Conservation (phyloP, 2,113 vertebrate species). For the Caranx ignobilis region DNA sequence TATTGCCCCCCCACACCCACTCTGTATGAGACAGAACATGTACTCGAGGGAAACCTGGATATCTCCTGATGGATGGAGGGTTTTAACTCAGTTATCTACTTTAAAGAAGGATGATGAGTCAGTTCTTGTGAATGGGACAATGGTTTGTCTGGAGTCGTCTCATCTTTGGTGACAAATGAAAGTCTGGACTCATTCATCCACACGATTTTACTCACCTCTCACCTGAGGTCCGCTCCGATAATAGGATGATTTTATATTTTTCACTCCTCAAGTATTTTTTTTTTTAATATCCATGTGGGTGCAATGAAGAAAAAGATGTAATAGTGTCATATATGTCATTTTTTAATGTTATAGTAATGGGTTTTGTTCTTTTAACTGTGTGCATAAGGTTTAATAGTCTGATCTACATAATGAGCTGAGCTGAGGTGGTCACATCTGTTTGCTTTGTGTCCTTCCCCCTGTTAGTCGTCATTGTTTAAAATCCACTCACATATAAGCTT, state of each 20-base stretch:
- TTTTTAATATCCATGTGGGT: not conserved
- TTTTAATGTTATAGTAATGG: too few relatives aligned
- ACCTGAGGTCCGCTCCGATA: too few relatives aligned
- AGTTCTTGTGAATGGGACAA: not conserved
- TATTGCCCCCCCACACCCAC: not conserved
- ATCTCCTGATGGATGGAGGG: not conserved
- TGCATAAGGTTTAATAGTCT: too few relatives aligned
- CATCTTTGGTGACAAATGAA: not conserved
- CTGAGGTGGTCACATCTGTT: not conserved
- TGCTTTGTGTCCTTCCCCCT: not conserved
- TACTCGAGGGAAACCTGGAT: not conserved
- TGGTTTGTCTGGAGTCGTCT: not conserved
- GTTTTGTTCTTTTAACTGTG: too few relatives aligned
- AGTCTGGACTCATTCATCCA: not conserved
- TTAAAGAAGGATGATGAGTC: not conserved
- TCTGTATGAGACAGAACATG: not conserved
- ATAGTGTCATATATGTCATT: too few relatives aligned
- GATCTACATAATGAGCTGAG: not conserved
- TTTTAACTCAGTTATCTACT: not conserved
- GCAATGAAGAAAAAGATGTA: not conserved
- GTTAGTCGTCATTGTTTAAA: not conserved
- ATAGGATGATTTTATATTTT: not conserved
- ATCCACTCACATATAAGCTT: not conserved
- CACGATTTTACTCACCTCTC: not conserved
- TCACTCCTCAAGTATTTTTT: not conserved